phyloP scores from a whole-genome alignment of 2,797 vertebrate genomes.

The Premnoplex brunnescens region DNA sequence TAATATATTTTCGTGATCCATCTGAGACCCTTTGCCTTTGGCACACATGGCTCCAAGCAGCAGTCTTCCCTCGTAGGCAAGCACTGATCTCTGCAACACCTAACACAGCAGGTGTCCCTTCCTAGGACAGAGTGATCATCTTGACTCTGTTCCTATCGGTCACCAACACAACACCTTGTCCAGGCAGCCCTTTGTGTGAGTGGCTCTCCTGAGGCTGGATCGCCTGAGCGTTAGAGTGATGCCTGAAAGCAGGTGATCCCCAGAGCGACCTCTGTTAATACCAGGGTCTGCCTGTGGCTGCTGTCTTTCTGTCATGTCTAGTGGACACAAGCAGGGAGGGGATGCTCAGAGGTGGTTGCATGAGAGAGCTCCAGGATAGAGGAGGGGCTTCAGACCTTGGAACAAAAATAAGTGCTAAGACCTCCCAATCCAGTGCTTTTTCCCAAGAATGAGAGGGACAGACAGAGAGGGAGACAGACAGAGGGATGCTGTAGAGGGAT shows the following conservation, averaged over 20 bases:
- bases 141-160: neutral
- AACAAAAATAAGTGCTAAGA: neutral
- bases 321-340: neutral
- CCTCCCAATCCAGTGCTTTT: neutral
- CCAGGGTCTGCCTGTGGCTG: neutral
- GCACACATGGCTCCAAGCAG: neutral
- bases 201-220: neutral
- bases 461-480: neutral
- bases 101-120: neutral
- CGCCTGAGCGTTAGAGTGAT: neutral
- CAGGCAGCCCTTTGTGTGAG: rapidly evolving
- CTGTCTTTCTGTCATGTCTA: rapidly evolving
- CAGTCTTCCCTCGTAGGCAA: neutral
- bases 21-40: rapidly evolving
- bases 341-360: neutral
- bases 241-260: neutral
- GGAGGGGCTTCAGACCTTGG: neutral
- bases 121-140: neutral
- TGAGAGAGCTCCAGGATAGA: neutral
- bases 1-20: neutral
- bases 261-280: neutral
- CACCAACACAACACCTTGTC: neutral
- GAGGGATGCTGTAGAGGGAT: neutral
- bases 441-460: neutral
- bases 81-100: neutral